Evolutionary conservation across 1,140 invertebrate genomes (phyloP), one percentile per base, ranked within the genome.

Genomic region (Holotrichia oblita): DNA sequence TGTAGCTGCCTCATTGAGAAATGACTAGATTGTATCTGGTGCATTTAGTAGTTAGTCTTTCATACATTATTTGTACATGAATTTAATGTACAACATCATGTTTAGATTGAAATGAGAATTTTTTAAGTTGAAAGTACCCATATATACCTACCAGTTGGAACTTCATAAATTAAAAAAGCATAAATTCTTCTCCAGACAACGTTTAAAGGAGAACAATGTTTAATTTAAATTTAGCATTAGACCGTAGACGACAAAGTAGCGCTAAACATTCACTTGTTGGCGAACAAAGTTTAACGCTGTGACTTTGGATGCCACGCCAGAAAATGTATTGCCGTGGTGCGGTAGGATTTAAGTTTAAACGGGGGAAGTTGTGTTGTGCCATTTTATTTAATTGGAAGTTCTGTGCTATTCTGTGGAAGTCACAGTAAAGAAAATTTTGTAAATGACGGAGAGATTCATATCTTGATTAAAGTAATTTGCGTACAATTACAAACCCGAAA

Each of bases 351-450:
- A 48, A 48, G 44, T 48, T 48, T 48, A 48, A 48, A 12, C 44
- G 44, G 44, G 44, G 8, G 12, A 48, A 48, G 1, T 48, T 48
- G 44, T 48, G 44, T 48, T 48, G 44, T 48, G 12, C 12, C 6
- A n/a, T 48, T 48, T 48, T 48, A 48, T 48, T 48, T 48, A 48
- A 48, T 48, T 48, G 44, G 44, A 48, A 48, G 44, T 48, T 48
- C 44, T 48, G n/a, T n/a, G 44, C 44, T 10, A 48, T 3, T 10
- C 12, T 12, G 6, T 48, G 12, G n/a, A n/a, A 48, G 44, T 48
- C 12, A 3, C 0, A 48, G 44, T 48, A 14, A 48, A 48, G 44
- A 48, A 48, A 48, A 48, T 48, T 48, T 12, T 48, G 44, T 0
- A 48, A 48, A 48, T 48, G 44, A 3, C 44, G n/a, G 44, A 12